These are phyloP conservation scores for Hyles vespertilio DNA, from an alignment of 1,140 invertebrate genomes.

Conservation along the genomic window DNA sequence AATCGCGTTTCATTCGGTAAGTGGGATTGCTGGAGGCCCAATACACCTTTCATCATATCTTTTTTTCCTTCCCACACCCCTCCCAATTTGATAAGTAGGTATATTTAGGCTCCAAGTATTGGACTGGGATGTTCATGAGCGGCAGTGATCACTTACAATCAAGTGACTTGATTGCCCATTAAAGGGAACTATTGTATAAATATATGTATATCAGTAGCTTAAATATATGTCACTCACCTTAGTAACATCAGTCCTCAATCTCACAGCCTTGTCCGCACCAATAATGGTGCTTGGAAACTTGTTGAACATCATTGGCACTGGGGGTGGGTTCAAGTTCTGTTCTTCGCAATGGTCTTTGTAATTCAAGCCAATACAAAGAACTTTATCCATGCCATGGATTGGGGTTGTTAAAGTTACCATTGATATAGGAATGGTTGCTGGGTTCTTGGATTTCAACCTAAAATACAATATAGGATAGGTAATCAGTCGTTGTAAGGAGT, in stretches of 20 bases:
- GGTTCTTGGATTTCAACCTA: slow-evolving; percentile 28
- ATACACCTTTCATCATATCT: too few relatives aligned
- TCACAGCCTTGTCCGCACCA: slow-evolving; percentile 84
- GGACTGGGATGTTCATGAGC: not conserved
- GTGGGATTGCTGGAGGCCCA: too few relatives aligned
- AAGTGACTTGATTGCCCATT: too few relatives aligned
- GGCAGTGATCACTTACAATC: not conserved
- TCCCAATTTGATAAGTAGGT: too few relatives aligned
- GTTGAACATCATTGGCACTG: slow-evolving; percentile 81
- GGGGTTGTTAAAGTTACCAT: slow-evolving; percentile 73
- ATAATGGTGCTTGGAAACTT: slow-evolving; percentile 86
- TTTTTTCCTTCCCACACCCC: too few relatives aligned
- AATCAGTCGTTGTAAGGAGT: too few relatives aligned
- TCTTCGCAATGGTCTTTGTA: slow-evolving; percentile 83
- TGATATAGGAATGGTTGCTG: slow-evolving; percentile 41
- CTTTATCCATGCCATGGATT: slow-evolving; percentile 79
- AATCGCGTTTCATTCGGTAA: too few relatives aligned
- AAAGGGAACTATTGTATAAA: too few relatives aligned
- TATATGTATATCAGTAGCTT: too few relatives aligned
- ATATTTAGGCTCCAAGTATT: too few relatives aligned
- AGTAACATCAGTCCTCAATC: slow-evolving; percentile 52
- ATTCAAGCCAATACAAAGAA: slow-evolving; percentile 83
- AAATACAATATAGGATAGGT: not conserved
- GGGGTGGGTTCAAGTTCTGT: slow-evolving; percentile 78
- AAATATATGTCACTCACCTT: slow-evolving; percentile 36